These are phyloP conservation scores for Aplochiton taeniatus DNA, from an alignment of 2,797 vertebrate genomes.

Conservation along the genomic window DNA sequence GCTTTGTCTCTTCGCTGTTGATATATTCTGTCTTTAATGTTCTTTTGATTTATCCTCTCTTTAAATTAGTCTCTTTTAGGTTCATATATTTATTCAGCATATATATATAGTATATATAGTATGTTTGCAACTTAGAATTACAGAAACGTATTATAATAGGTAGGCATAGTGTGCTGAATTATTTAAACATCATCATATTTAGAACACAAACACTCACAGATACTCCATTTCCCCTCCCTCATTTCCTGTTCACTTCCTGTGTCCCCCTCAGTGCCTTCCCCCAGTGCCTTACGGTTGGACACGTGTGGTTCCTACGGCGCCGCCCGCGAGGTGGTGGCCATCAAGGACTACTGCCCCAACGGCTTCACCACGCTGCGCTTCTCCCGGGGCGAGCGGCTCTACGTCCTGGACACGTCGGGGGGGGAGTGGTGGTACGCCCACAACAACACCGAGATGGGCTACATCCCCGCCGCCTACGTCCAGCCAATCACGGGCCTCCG, in stretches of 20 bases:
- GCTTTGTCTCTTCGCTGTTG: too few species aligned
- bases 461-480: slow-evolving; percentile 93
- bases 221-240: too few species aligned
- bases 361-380: slow-evolving; percentile 96
- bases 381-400: slow-evolving; percentile 93
- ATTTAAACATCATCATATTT: too few species aligned
- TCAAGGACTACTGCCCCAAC: slow-evolving; percentile 93
- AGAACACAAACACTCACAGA: too few species aligned
- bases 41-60: too few species aligned
- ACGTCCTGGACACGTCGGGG: slow-evolving; percentile 91
- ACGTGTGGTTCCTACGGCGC: slow-evolving; percentile 83
- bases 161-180: too few species aligned
- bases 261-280: slow-evolving; percentile 88
- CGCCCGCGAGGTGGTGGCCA: slow-evolving; percentile 91
- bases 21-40: too few species aligned
- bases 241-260: background rate
- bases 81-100: too few species aligned
- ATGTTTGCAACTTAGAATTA: too few species aligned
- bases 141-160: too few species aligned
- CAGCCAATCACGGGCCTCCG: slow-evolving; percentile 82
- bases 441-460: slow-evolving; percentile 97
- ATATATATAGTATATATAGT: too few species aligned
- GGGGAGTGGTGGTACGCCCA: slow-evolving; percentile 99
- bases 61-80: too few species aligned
- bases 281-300: slow-evolving; percentile 90